Evolutionary conservation across 2,888 invertebrate genomes (phyloP).

Genomic region (Macrophya annulata): DNA sequence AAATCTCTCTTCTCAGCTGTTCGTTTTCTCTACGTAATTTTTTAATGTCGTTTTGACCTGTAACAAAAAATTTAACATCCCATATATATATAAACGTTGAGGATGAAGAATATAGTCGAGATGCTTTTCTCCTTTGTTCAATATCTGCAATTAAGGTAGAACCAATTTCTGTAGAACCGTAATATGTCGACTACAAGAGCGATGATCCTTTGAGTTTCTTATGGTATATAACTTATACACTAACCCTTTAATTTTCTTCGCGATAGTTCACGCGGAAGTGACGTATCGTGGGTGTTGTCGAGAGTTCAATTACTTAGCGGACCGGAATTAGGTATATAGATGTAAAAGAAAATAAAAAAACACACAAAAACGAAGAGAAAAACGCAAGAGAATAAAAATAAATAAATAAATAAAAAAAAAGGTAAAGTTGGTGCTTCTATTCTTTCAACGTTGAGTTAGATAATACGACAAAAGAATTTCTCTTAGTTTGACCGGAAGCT

Average conservation of each 20-base stretch:
- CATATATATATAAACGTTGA: not conserved
- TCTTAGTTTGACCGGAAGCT: conserved; percentile 4
- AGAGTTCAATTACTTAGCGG: conserved; percentile 49
- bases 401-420: no score
- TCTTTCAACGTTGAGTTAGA: not conserved
- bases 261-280: conserved; percentile 40
- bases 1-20: conserved; percentile 92
- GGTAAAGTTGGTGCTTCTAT: not conserved
- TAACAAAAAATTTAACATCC: conserved; percentile 63
- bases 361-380: not conserved
- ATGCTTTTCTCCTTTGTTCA: not conserved
- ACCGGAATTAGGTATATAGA: conserved; percentile 26
- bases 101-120: not conserved
- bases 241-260: conserved; percentile 34
- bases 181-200: conserved; percentile 13
- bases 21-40: conserved; percentile 94
- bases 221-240: not conserved
- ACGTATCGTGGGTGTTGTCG: conserved; percentile 26
- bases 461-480: not conserved
- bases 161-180: not conserved
- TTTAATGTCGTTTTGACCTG: conserved; percentile 94
- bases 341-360: not conserved
- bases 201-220: conserved; percentile 15
- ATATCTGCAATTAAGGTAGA: not conserved
- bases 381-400: not conserved